Conservation (phyloP, 2,888 invertebrate genomes). For the Cabera pusaria region DNA sequence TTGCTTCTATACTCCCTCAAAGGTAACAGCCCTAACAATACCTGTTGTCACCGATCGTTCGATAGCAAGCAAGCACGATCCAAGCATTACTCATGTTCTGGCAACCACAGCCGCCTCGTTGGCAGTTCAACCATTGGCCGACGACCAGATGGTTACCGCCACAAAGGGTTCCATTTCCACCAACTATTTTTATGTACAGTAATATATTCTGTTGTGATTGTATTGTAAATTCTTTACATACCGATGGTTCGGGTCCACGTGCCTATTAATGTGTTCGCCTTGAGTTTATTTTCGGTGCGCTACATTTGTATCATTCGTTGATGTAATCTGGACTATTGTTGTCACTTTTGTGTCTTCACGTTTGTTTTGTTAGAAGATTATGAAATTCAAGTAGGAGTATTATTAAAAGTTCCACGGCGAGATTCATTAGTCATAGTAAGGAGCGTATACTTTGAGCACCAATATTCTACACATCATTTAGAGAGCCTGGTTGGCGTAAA, state of each 20-base stretch:
- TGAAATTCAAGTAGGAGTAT: too few species aligned
- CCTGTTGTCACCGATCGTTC: slow-evolving; percentile 26
- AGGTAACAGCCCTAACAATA: slow-evolving; percentile 6
- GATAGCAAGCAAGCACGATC: slow-evolving; percentile 6
- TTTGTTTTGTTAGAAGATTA: too few species aligned
- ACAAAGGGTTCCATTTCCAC: slow-evolving; percentile 10
- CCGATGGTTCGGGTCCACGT: slow-evolving; percentile 4
- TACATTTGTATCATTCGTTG: background rate
- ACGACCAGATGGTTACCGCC: slow-evolving; percentile 3
- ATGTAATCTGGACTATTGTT: background rate
- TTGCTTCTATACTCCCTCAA: too few species aligned
- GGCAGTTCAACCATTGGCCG: slow-evolving; percentile 25
- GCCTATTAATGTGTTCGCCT: background rate
- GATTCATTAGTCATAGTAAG: too few species aligned
- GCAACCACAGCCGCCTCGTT: slow-evolving; percentile 19
- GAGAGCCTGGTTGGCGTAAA: too few species aligned
- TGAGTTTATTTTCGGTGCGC: slow-evolving; percentile 4
- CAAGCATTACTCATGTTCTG: slow-evolving; percentile 19
- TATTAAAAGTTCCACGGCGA: too few species aligned
- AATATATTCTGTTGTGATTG: background rate
- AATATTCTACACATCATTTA: too few species aligned
- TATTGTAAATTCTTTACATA: slow-evolving; percentile 12
- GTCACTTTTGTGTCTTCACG: too few species aligned
- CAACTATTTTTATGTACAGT: slow-evolving; percentile 6
- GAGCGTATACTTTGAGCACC: too few species aligned